Evolutionary conservation across 2,113 vertebrate genomes (phyloP), one percentile per base, ranked within the genome.

Genomic region (Muscicapa adusta): DNA sequence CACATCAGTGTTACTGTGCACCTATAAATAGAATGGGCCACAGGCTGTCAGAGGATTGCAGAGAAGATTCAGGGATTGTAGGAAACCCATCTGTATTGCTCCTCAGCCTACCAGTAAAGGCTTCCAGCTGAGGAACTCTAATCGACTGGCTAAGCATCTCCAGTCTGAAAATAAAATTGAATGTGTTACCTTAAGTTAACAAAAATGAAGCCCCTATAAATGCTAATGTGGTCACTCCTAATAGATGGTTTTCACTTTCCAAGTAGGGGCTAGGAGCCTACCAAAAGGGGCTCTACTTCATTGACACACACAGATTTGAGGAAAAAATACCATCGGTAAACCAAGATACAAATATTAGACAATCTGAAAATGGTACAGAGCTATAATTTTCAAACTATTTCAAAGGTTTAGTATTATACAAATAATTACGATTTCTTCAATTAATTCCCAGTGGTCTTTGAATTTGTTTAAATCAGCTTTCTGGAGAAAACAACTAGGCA

Each of bases 31-130:
- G 28, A 79, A 19, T 15, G 31, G 34, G 54, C 6, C 22, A 79
- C 12, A n/a, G 33, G 22, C 22, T 54, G 17, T 29, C 38, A 67
- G 34, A 47, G 19, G 60, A 78, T 28, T 56, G 14, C 34, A 75
- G 31, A 70, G 34, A 60, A 70, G 34, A 40, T 48, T 67, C 33
- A 66, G 42, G 16, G 34, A 19, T 53, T 50, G 25, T 17, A 50
- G 53, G 33, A 71, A 62, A 11, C 18, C 29, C 38, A 53, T 38
- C 11, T 0, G 0, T 14, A 23, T 24, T 75, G 13, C 8, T 23
- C 31, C 17, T 75, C 38, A 50, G 29, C 33, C 72, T 58, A 20
- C 25, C 34, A 72, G 12, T n/a, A 68, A 81, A 85, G 34, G 26
- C 20, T 61, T 70, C 45, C 70, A 73, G 33, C n/a, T 81, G 54